phyloP scores from a whole-genome alignment of 2,113 vertebrate species.

The Perca schrenkii region DNA sequence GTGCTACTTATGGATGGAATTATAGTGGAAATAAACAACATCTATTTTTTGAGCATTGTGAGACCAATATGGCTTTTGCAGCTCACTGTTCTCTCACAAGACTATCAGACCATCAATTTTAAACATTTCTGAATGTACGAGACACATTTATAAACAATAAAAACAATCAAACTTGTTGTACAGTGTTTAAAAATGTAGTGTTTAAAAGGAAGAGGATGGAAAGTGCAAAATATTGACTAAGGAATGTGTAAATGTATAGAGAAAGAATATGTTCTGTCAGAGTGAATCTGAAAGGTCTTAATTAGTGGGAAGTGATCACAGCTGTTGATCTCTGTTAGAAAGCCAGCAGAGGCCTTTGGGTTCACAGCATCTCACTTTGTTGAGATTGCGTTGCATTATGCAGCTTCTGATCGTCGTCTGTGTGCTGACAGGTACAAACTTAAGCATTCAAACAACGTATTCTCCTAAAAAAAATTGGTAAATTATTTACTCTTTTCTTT shows the following conservation, averaged over 20 bases:
- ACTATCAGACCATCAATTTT: background rate
- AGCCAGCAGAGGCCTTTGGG: background rate
- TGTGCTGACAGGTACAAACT: conserved; percentile 35
- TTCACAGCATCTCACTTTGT: accelerated
- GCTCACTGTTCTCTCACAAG: background rate
- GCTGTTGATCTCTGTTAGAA: conserved; percentile 9
- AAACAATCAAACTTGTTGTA: background rate
- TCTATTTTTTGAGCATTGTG: background rate
- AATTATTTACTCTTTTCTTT: background rate
- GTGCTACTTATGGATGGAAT: no score
- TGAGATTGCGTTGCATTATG: background rate
- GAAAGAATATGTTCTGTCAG: background rate
- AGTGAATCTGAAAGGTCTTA: background rate
- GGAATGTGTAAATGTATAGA: background rate
- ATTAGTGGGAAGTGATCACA: conserved; percentile 39
- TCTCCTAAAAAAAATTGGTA: background rate
- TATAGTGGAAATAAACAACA: background rate
- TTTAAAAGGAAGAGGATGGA: no score
- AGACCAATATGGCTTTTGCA: background rate
- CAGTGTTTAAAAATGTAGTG: no score
- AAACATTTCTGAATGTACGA: background rate
- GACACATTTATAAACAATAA: background rate
- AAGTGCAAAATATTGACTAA: no score
- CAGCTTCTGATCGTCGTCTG: conserved; percentile 17
- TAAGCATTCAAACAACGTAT: accelerated